Evolutionary conservation across 2,797 vertebrate genomes (phyloP).

Genomic region (Myotis vivesi): DNA sequence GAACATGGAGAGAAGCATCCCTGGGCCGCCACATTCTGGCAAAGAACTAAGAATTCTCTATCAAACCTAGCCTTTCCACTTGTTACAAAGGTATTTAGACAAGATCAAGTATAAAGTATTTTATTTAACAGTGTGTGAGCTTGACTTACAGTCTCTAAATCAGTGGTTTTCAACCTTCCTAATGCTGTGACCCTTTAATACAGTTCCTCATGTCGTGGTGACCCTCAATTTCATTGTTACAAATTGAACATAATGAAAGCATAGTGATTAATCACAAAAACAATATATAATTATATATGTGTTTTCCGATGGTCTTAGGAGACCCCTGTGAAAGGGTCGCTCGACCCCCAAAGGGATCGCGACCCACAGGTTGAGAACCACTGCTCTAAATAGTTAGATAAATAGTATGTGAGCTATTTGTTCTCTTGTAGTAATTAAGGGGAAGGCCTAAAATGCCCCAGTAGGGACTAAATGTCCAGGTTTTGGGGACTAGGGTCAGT

Average conservation of each 20-base stretch:
- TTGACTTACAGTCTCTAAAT: background rate
- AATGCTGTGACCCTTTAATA: too few relatives aligned
- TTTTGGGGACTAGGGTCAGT: background rate
- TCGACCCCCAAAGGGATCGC: too few relatives aligned
- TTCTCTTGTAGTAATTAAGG: background rate
- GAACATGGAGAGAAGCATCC: background rate
- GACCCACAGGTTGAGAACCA: too few relatives aligned
- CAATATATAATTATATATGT: too few relatives aligned
- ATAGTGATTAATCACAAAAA: too few relatives aligned
- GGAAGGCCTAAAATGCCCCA: background rate
- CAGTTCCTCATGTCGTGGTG: too few relatives aligned
- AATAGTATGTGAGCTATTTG: background rate
- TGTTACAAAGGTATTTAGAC: background rate
- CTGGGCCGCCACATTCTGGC: background rate
- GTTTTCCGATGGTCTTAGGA: too few relatives aligned
- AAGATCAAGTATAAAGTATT: background rate
- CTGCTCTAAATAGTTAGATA: background rate
- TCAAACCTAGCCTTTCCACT: background rate
- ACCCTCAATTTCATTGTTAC: too few relatives aligned
- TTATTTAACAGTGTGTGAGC: background rate
- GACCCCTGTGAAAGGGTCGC: too few relatives aligned
- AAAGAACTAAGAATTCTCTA: background rate
- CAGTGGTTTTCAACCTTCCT: too few relatives aligned
- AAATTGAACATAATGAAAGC: too few relatives aligned
- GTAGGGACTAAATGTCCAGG: background rate